Conservation (phyloP, 2,113 vertebrate genomes). For the Lasiurus cinereus region DNA sequence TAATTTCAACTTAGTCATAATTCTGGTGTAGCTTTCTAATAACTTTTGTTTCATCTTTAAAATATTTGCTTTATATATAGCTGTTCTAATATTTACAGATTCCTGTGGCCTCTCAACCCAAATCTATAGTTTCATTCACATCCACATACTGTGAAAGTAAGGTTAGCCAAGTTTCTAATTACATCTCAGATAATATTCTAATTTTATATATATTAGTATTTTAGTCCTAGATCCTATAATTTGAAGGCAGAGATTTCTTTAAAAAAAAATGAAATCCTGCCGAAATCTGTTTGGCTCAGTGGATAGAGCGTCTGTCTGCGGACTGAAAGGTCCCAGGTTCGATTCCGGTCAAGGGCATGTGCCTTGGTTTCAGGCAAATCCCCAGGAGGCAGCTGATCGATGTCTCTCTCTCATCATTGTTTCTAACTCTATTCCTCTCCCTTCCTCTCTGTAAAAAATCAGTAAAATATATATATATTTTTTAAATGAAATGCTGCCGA, state of each 20-base stretch:
- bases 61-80: background rate
- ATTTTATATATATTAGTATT: background rate
- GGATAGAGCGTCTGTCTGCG: too few relatives aligned
- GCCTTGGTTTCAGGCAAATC: too few relatives aligned
- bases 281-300: too few relatives aligned
- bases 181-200: background rate
- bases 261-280: constrained; percentile 26
- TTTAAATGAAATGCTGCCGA: too few relatives aligned
- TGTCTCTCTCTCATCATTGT: too few relatives aligned
- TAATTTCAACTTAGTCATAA: constrained; percentile 22
- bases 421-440: too few relatives aligned
- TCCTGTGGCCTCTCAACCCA: background rate
- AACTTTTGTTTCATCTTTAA: constrained; percentile 48
- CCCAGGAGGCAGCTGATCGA: too few relatives aligned
- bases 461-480: too few relatives aligned
- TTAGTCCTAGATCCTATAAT: background rate
- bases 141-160: background rate
- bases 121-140: background rate
- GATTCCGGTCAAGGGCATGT: too few relatives aligned
- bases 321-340: too few relatives aligned
- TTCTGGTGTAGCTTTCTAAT: constrained; percentile 56
- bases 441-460: too few relatives aligned
- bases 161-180: background rate
- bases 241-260: constrained; percentile 3
- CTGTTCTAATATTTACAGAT: constrained; percentile 3